Evolutionary conservation across 2,113 vertebrate species (phyloP).

Genomic region (Aspiorhynchus laticeps): DNA sequence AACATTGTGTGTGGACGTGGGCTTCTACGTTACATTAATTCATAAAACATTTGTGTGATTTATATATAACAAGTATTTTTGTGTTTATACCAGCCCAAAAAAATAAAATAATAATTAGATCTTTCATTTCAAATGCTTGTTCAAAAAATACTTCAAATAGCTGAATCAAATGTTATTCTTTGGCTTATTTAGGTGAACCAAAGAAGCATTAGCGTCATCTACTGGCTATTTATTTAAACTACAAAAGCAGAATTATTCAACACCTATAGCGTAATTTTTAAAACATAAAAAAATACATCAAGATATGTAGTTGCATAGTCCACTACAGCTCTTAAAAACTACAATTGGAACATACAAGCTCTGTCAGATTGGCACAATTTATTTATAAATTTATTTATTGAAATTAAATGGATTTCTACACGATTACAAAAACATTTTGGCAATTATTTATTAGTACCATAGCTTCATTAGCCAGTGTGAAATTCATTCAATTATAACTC

Average conservation of each 20-base stretch:
- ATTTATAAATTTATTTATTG: background rate
- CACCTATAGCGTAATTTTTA: background rate
- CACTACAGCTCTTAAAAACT: background rate
- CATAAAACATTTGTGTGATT: background rate
- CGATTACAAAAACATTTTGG: background rate
- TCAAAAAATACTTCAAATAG: background rate
- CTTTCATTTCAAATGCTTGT: background rate
- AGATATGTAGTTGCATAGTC: background rate
- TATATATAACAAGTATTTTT: background rate
- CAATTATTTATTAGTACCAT: background rate
- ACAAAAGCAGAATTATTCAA: background rate
- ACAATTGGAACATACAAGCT: background rate
- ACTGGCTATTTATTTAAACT: background rate
- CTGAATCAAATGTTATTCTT: background rate
- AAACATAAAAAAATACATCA: background rate
- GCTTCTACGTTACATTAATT: background rate
- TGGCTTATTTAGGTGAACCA: background rate
- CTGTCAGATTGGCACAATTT: background rate
- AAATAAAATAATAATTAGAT: background rate
- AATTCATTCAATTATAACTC: background rate
- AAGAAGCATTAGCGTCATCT: constrained; percentile 19
- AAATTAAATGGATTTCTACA: background rate
- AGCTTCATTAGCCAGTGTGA: background rate
- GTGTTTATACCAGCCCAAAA: background rate
- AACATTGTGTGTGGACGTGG: background rate